These are phyloP conservation scores for Ernsta delagoae DNA, from an alignment of 2,888 invertebrate species.

Conservation along the genomic window DNA sequence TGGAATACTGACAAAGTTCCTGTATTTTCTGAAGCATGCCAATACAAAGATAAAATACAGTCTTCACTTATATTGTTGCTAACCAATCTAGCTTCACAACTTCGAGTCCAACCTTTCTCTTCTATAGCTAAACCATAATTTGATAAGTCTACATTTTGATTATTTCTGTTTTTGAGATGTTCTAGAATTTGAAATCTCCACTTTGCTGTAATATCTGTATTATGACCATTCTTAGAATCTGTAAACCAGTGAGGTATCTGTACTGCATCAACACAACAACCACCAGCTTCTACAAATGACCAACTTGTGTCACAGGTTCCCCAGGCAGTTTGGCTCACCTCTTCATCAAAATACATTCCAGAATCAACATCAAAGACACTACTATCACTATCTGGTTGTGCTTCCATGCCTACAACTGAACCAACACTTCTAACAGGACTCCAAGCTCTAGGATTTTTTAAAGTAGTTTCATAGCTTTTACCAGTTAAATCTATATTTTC, in stretches of 20 bases:
- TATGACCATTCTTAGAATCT: slow-evolving; percentile 84
- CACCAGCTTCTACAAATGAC: slow-evolving; percentile 92
- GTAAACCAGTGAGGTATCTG: slow-evolving; percentile 92
- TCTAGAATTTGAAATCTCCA: slow-evolving; percentile 91
- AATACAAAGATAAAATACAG: slow-evolving; percentile 92
- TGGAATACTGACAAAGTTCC: slow-evolving; percentile 91
- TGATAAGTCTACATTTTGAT: slow-evolving; percentile 79
- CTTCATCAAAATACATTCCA: slow-evolving; percentile 92
- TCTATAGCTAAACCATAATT: slow-evolving; percentile 92
- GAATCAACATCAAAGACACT: slow-evolving; percentile 93
- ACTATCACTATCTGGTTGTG: slow-evolving; percentile 93
- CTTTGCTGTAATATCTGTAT: slow-evolving; percentile 87
- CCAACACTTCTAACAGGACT: slow-evolving; percentile 88
- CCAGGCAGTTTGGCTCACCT: slow-evolving; percentile 90
- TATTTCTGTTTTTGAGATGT: slow-evolving; percentile 86
- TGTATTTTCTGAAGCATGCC: slow-evolving; percentile 90
- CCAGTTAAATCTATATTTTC: slow-evolving; percentile 84
- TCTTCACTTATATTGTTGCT: slow-evolving; percentile 87
- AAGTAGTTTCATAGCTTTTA: slow-evolving; percentile 88
- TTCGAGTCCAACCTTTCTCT: slow-evolving; percentile 94
- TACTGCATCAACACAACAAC: slow-evolving; percentile 89
- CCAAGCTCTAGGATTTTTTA: slow-evolving; percentile 94
- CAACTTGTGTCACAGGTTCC: slow-evolving; percentile 92
- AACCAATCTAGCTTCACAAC: slow-evolving; percentile 90
- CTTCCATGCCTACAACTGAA: slow-evolving; percentile 93